These are phyloP conservation scores for Epiblema foenella DNA, from an alignment of 2,888 invertebrate genomes.

Conservation along the genomic window DNA sequence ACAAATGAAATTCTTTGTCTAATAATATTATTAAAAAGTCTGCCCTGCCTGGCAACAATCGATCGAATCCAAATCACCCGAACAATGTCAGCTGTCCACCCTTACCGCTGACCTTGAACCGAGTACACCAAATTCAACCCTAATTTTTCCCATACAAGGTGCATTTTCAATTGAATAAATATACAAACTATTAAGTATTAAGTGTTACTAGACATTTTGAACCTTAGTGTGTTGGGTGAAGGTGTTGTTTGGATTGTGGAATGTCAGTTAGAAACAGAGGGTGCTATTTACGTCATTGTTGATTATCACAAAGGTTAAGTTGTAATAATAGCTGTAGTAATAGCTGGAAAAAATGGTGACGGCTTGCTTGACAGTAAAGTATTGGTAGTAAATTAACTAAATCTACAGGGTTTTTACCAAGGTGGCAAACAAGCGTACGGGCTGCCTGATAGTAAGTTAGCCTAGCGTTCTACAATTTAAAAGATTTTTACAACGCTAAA, in stretches of 20 bases:
- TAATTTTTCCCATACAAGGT: background rate
- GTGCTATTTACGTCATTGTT: slow-evolving; percentile 21
- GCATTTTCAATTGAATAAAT: slow-evolving; percentile 2
- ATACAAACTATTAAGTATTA: slow-evolving; percentile 1
- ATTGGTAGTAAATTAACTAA: slow-evolving; percentile 7
- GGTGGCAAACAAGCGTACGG: no score
- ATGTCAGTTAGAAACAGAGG: slow-evolving; percentile 36
- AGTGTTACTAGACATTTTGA: background rate
- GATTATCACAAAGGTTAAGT: slow-evolving; percentile 28
- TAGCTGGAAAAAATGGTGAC: slow-evolving; percentile 29
- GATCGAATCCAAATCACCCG: slow-evolving; percentile 38
- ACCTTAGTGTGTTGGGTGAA: background rate
- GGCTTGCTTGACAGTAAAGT: slow-evolving; percentile 5
- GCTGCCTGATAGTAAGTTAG: no score
- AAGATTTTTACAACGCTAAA: no score
- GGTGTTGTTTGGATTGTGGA: slow-evolving; percentile 15
- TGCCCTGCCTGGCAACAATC: slow-evolving; percentile 23
- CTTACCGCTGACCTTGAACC: slow-evolving; percentile 35
- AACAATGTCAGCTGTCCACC: slow-evolving; percentile 43
- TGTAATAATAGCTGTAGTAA: slow-evolving; percentile 29
- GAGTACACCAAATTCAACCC: slow-evolving; percentile 8
- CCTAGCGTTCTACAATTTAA: no score
- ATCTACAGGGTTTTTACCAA: background rate
- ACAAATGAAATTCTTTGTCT: background rate
- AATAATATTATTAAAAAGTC: slow-evolving; percentile 9